Conservation (phyloP, 2,797 vertebrate species). For the Muscicapa striata region DNA sequence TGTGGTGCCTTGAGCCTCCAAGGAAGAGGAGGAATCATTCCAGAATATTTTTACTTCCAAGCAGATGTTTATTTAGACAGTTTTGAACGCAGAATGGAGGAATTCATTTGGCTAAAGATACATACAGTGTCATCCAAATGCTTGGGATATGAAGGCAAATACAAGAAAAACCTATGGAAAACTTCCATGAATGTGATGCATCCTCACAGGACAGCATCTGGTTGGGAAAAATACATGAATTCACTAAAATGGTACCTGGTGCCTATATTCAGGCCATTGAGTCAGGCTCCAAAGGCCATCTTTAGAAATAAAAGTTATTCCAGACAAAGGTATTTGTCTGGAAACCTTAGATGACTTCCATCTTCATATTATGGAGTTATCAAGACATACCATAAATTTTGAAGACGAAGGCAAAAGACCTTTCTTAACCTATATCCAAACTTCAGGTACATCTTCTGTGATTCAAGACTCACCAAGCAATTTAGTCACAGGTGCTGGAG, state of each 20-base stretch:
- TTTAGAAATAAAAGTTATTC: neutral
- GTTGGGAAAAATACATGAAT: neutral
- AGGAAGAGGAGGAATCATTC: neutral
- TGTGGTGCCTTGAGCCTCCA: neutral
- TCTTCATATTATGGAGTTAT: neutral
- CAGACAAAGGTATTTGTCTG: neutral
- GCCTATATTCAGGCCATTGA: neutral
- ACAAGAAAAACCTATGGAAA: neutral
- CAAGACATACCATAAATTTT: neutral
- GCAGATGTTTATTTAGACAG: neutral
- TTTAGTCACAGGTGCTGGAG: neutral
- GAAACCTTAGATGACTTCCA: neutral
- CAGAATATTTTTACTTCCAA: neutral
- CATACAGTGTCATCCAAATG: neutral
- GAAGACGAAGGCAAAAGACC: neutral
- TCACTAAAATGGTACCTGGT: neutral
- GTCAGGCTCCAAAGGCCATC: neutral
- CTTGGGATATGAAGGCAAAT: neutral
- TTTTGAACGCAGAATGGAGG: neutral
- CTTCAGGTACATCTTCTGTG: neutral
- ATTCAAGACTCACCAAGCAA: neutral
- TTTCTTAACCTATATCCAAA: neutral
- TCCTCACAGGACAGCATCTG: neutral
- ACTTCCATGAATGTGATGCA: neutral
- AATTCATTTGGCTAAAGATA: neutral